phyloP scores from a whole-genome alignment of 1,140 invertebrate genomes.

The Sitophilus oryzae region DNA sequence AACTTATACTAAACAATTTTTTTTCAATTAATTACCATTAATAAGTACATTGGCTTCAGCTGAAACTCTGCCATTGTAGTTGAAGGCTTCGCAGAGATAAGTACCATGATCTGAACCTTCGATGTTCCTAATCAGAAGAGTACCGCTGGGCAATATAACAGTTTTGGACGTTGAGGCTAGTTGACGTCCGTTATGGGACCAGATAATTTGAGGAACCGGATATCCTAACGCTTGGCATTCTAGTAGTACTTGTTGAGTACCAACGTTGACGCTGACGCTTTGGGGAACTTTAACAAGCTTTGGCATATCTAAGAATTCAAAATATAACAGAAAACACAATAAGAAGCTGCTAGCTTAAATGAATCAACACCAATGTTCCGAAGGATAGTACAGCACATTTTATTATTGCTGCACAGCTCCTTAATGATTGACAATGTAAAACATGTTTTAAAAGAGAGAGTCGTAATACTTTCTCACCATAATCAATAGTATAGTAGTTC shows the following conservation, averaged over 20 bases:
- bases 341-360: too few species aligned
- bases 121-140: constrained; percentile 58
- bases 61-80: constrained; percentile 58
- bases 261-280: constrained; percentile 41
- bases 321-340: too few species aligned
- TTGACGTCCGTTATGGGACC: constrained; percentile 61
- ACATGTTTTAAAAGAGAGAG: too few species aligned
- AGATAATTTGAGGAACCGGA: constrained; percentile 61
- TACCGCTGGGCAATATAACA: constrained; percentile 54
- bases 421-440: too few species aligned
- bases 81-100: constrained; percentile 68
- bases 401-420: background rate
- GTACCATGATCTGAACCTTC: constrained; percentile 56
- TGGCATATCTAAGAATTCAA: constrained; percentile 37
- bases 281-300: constrained; percentile 39
- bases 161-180: constrained; percentile 50
- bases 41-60: constrained; percentile 61
- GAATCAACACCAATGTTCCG: too few species aligned
- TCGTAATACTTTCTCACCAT: too few species aligned
- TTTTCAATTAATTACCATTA: too few species aligned
- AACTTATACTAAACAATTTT: too few species aligned
- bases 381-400: too few species aligned
- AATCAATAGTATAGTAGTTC: too few species aligned
- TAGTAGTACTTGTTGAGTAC: constrained; percentile 50
- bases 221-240: constrained; percentile 61